Evolutionary conservation across 2,113 vertebrate genomes (phyloP).

Genomic region (Xenopus tropicalis): UCB_Xtro_10.0 CM004444.2:44502501-44503000

Average conservation of each 20-base stretch:
- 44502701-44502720: too few species aligned
- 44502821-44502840: constrained; percentile 53
- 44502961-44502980: constrained; percentile 54
- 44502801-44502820: constrained; percentile 53
- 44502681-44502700: too few species aligned
- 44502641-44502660: too few species aligned
- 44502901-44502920: constrained; percentile 34
- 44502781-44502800: constrained; percentile 43
- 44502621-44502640: too few species aligned
- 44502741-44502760: constrained; percentile 50
- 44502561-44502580: too few species aligned
- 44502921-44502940: constrained; percentile 11
- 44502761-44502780: constrained; percentile 41
- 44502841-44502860: constrained; percentile 55
- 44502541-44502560: constrained; percentile 19
- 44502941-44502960: constrained; percentile 29
- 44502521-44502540: constrained; percentile 67
- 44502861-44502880: constrained; percentile 50
- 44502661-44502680: too few species aligned
- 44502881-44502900: constrained; percentile 26
- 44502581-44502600: too few species aligned
- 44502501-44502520: constrained; percentile 53
- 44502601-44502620: too few species aligned
- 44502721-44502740: constrained; percentile 39
- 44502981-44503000: constrained; percentile 52